Evolutionary conservation across 2,113 vertebrate genomes (phyloP).

Genomic region (Polyodon spathula): DNA sequence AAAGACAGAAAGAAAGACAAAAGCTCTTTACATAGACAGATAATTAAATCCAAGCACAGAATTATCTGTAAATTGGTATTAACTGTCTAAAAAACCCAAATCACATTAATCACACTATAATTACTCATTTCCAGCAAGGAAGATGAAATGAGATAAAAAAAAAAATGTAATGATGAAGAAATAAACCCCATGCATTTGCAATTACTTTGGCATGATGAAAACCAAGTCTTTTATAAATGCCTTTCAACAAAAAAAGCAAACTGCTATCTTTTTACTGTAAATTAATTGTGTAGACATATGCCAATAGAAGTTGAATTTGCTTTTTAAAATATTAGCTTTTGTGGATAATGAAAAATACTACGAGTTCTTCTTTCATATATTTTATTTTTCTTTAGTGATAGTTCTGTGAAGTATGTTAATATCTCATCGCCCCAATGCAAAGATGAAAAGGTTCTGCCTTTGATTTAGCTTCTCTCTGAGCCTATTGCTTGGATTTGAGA

Average conservation of each 20-base stretch:
- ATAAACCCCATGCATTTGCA: neutral
- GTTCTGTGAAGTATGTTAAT: too few species aligned
- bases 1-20: neutral
- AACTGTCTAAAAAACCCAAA: slow-evolving; percentile 10
- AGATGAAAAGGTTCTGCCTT: too few species aligned
- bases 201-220: neutral
- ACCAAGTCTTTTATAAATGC: neutral
- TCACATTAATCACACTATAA: slow-evolving; percentile 10
- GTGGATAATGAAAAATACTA: too few species aligned
- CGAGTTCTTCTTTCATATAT: too few species aligned
- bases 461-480: too few species aligned
- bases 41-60: slow-evolving; percentile 2
- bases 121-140: slow-evolving; percentile 5
- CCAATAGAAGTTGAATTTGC: too few species aligned
- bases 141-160: slow-evolving; percentile 4
- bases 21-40: slow-evolving; percentile 7
- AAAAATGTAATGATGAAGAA: slow-evolving; percentile 1
- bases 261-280: neutral
- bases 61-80: slow-evolving; percentile 11
- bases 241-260: neutral
- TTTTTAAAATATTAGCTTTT: too few species aligned
- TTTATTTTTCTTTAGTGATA: too few species aligned
- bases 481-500: too few species aligned
- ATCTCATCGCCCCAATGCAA: too few species aligned
- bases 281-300: neutral